Base-by-base conservation (phyloP, 2,888 invertebrate genomes). In the Leptopilina myrica region DNA sequence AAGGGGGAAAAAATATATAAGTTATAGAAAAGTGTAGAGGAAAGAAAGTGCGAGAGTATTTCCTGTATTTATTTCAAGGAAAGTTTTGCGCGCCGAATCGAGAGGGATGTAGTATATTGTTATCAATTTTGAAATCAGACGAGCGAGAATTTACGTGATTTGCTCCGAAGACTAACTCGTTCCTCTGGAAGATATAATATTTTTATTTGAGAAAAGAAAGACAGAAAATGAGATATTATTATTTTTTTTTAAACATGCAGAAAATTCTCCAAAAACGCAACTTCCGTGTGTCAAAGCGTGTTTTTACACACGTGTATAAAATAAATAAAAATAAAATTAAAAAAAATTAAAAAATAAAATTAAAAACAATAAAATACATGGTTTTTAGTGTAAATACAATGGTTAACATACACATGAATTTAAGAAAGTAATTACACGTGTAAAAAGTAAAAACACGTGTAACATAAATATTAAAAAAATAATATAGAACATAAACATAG, bases 61-160 rank as follows among this genome's bases (percentile, higher is more conserved):
- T 49, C 49, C 15, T 15, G 66, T 67, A 46, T 46, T 67, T 67
- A 46, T 46, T 46, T 11, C 15, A 46, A 67, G 66, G 3, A 46
- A 67, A 67, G 43, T 67, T n/a, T 46, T 20, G 15, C 46, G 15
- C 46, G 14, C n/a, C 15, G 46, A 33, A 46, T 67, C n/a, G 62
- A 20, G 20, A 46, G 46, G 46, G 46, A 67, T 67, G 8, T 33
- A 33, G 33, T n/a, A 3, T 43, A 67, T 67, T 67, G 46, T 67
- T 67, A 67, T 67, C 66, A 67, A 67, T 67, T 67, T 67, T 67
- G 43, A 15, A 67, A 67, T 67, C 46, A 67, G 66, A 67, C 66
- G 64, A 64, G 64, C 62, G 62, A 62, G 20, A 67, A 46, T 67
- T 46, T 46, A 67, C 46, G 66, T 67, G 46, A 67, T 67, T 46